Percentiles rank a stretch among this genome's conserved stretches.
phyloP scores from a whole-genome alignment of 2,113 vertebrate species.

The Crocuta crocuta region DNA sequence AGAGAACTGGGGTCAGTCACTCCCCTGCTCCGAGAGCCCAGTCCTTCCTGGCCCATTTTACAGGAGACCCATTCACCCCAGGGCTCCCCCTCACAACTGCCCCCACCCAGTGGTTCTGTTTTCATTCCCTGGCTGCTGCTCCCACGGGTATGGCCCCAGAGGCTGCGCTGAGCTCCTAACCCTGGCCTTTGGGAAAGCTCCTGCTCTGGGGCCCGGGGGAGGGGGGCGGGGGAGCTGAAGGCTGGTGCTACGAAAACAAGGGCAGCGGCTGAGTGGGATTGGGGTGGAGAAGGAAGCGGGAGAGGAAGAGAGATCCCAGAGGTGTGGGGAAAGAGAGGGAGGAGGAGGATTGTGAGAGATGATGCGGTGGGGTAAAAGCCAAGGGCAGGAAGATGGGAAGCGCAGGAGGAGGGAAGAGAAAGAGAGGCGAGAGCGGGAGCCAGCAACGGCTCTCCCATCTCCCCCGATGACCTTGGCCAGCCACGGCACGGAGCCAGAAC shows the following conservation, averaged over 20 bases:
- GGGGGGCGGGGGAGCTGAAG: not conserved
- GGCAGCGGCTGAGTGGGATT: not conserved
- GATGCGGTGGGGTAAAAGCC: not conserved
- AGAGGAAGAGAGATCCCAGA: not conserved
- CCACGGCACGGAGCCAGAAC: not conserved
- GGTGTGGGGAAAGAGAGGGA: not conserved
- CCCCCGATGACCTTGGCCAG: constrained; percentile 73
- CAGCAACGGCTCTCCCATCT: not conserved
- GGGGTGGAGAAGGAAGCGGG: not conserved
- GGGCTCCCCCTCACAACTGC: not conserved
- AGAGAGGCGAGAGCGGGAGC: not conserved
- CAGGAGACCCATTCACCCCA: not conserved
- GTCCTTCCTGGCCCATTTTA: not conserved
- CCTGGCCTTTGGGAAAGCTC: not conserved
- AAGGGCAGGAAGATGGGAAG: not conserved
- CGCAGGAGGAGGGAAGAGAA: not conserved
- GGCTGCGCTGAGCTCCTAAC: not conserved
- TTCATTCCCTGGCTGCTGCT: not conserved
- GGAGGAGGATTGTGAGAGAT: not conserved
- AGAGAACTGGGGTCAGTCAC: constrained; percentile 5
- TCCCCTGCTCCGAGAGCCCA: not conserved
- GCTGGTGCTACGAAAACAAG: constrained; percentile 43
- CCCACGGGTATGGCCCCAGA: not conserved
- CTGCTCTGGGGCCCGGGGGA: not conserved
- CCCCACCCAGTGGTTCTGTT: not conserved